Evolutionary conservation across 2,888 invertebrate species (phyloP), one percentile per base, ranked within the genome.

Genomic region (Galeopsomyia nigrocyanea): DNA sequence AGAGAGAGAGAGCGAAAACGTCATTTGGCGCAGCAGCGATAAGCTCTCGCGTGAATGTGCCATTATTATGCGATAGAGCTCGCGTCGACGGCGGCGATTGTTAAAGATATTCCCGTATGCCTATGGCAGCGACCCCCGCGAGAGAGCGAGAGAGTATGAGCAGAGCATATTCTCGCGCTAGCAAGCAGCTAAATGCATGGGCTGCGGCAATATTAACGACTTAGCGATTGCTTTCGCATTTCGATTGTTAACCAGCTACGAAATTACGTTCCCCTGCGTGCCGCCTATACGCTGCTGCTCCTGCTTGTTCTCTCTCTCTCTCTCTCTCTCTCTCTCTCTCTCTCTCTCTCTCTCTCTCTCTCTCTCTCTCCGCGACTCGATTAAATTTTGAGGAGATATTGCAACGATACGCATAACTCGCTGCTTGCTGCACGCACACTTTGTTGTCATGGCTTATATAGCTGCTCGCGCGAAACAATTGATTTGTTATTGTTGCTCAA

Each of bases 21-120:
- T 74, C 74, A 74, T 74, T 70, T 67, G 68, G 68, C 55, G 21
- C 62, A 13, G 60, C 16, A 26, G 14, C 51, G 74, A 74, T 74
- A 74, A 74, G 70, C 66, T n/a, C 14, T 2, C 9, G 6, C 14
- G 16, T 56, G 17, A 22, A 56, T 46, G n/a, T 21, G 19, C 10
- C 51, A 47, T 47, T 49, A 60, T 67, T 58, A 39, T 58, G 47
- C 10, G 26, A 50, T n/a, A n/a, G 17, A 17, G 19, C 62, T 39
- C 14, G 39, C 31, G 31, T 1, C 7, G 7, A 3, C 22, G 53
- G 31, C 53, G 58, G 61, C 63, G 58, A 72, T 72, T 68, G 72
- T 62, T 68, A 72, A 72, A 72, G 72, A 68, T 39, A 39, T 72
- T 62, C 64, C 47, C 5, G 16, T 39, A 39, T 39, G 39, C 13